Evolutionary conservation across 2,113 vertebrate species (phyloP).

Genomic region (Clarias gariepinus): DNA sequence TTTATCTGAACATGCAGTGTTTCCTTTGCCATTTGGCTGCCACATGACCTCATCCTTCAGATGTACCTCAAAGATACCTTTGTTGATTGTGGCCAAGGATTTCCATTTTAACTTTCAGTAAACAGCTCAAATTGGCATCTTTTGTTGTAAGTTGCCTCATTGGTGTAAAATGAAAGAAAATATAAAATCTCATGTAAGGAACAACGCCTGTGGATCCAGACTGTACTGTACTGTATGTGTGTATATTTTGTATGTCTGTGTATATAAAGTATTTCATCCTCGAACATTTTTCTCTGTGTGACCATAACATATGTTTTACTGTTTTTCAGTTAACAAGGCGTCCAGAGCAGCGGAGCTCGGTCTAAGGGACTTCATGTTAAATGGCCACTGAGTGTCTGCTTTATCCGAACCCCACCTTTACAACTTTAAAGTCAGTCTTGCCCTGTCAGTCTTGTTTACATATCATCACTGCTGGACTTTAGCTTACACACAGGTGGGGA

Average conservation of each 20-base stretch:
- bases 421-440: no score
- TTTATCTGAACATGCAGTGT: no score
- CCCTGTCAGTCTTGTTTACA: constrained; percentile 75
- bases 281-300: background rate
- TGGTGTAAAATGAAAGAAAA: no score
- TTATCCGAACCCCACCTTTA: constrained; percentile 52
- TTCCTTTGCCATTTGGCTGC: no score
- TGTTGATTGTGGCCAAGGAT: no score
- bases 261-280: background rate
- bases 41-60: no score
- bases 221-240: background rate
- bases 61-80: no score
- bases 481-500: constrained; percentile 37
- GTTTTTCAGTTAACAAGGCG: constrained; percentile 63
- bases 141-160: no score
- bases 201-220: no score
- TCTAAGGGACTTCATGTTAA: constrained; percentile 46
- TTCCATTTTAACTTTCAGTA: no score
- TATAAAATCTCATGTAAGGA: no score
- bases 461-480: constrained; percentile 65
- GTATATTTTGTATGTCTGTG: background rate
- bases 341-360: constrained; percentile 51
- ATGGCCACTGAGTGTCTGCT: constrained; percentile 53
- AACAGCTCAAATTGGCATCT: no score
- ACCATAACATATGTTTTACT: background rate